Conservation (phyloP, 2,888 invertebrate genomes). For the Tetropium fuscum region DNA sequence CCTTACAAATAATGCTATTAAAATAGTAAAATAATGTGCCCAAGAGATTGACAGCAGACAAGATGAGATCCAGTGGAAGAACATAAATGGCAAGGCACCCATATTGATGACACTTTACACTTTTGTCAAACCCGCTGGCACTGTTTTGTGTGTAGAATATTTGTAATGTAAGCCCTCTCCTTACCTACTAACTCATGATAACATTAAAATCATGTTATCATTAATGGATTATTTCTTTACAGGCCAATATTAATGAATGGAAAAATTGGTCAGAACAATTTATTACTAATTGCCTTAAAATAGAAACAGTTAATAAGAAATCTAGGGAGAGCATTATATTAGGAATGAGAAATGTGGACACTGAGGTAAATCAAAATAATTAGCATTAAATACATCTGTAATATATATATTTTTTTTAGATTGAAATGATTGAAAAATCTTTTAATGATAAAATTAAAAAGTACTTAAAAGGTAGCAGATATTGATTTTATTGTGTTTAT, state of each 20-base stretch:
- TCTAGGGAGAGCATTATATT: conserved; percentile 40
- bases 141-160: too few species aligned
- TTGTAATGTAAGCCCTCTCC: too few species aligned
- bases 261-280: conserved; percentile 44
- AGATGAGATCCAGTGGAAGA: too few species aligned
- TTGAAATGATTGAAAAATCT: conserved; percentile 29
- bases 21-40: too few species aligned
- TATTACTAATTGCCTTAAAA: conserved; percentile 45
- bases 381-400: background rate
- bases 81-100: too few species aligned
- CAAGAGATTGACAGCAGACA: too few species aligned
- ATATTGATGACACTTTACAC: too few species aligned
- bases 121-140: too few species aligned
- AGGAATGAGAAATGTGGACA: conserved; percentile 44
- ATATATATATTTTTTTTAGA: conserved; percentile 21
- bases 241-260: conserved; percentile 46
- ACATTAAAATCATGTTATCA: too few species aligned
- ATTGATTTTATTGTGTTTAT: background rate
- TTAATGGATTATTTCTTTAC: conserved; percentile 21
- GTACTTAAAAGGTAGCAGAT: conserved; percentile 12
- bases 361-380: conserved; percentile 44
- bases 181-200: too few species aligned
- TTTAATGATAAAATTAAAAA: conserved; percentile 34
- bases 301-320: conserved; percentile 48
- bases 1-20: too few species aligned